phyloP scores from a whole-genome alignment of 2,113 vertebrate genomes.

The Gallinago media region DNA sequence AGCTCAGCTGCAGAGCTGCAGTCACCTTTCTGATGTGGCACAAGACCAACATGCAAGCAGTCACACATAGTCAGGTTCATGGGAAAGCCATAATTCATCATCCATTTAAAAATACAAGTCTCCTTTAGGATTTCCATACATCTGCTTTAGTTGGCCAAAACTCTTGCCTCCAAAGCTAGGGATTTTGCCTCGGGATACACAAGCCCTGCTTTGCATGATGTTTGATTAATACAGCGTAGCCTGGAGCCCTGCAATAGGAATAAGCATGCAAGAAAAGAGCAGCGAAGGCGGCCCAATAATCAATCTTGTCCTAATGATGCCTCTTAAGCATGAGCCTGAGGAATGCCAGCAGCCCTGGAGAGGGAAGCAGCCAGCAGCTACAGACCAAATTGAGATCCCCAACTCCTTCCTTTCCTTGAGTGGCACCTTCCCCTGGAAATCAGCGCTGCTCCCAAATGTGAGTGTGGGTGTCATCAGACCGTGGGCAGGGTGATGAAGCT shows the following conservation, averaged over 20 bases:
- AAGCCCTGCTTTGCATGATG: neutral
- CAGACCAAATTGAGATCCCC: neutral
- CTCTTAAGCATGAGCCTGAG: neutral
- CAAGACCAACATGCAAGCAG: neutral
- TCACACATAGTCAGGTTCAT: neutral
- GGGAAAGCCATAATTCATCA: neutral
- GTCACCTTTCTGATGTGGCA: neutral
- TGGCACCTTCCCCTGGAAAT: neutral
- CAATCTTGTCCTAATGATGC: neutral
- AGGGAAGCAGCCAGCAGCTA: neutral
- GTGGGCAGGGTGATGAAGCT: neutral
- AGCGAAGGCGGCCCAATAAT: neutral
- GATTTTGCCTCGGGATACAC: neutral
- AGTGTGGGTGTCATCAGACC: accelerated
- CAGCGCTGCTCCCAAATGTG: neutral
- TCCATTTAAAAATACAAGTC: neutral
- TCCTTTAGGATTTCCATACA: neutral
- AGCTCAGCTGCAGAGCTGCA: neutral
- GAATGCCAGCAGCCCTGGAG: neutral
- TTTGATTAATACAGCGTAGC: neutral
- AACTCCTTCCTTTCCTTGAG: neutral
- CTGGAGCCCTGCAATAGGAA: neutral
- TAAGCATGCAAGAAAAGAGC: neutral
- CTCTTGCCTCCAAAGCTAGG: neutral
- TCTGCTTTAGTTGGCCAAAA: neutral